These are phyloP conservation scores for Epinephelus awoara DNA, from an alignment of 2,797 vertebrate species.

Conservation along the genomic window DNA sequence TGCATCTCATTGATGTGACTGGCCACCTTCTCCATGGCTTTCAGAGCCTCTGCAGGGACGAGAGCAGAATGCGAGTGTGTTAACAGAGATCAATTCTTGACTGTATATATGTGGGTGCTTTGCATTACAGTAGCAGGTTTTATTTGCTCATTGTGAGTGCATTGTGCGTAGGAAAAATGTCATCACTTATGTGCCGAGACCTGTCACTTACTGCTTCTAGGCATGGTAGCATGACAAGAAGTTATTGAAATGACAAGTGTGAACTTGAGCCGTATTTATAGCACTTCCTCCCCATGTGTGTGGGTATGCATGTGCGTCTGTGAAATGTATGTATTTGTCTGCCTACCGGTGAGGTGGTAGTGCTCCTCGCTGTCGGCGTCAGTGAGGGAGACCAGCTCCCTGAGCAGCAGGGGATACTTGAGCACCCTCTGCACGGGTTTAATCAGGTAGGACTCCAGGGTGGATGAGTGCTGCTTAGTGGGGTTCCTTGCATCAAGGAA, in stretches of 20 bases:
- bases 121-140: conserved; percentile 27
- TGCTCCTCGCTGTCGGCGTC: conserved; percentile 96
- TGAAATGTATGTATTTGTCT: neutral
- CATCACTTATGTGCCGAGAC: neutral
- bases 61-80: conserved; percentile 11
- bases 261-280: conserved; percentile 25
- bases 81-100: neutral
- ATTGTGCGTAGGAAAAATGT: neutral
- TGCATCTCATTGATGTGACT: conserved; percentile 99
- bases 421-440: conserved; percentile 98
- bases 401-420: conserved; percentile 96
- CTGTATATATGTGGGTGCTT: neutral
- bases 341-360: conserved; percentile 94
- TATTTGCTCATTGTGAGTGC: conserved; percentile 8
- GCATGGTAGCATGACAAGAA: conserved; percentile 1
- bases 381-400: conserved; percentile 96
- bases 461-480: conserved; percentile 97
- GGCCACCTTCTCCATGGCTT: conserved; percentile 99
- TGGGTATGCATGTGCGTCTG: neutral
- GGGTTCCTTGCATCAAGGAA: conserved; percentile 95
- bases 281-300: neutral
- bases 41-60: conserved; percentile 90
- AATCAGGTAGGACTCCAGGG: conserved; percentile 97
- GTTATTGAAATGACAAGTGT: conserved; percentile 28
- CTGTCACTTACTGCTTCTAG: neutral